A percentile compares a stretch with the other conserved stretches of the same genome.
Evolutionary conservation across 1,140 invertebrate genomes (phyloP).

Genomic region (Ruditapes philippinarum): DNA sequence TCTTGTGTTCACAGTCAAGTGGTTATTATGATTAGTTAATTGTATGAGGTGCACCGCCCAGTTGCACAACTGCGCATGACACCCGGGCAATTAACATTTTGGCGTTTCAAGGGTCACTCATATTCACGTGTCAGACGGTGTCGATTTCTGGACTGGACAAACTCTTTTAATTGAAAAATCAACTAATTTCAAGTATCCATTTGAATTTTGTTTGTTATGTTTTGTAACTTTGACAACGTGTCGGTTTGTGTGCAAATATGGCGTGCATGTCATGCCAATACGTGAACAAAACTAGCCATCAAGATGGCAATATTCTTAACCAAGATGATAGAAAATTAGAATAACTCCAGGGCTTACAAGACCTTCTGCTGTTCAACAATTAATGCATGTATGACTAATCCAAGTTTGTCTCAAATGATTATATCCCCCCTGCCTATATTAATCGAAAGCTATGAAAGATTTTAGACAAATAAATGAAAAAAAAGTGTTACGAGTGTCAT

Average conservation of each 20-base stretch:
- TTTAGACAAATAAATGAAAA: too few species aligned
- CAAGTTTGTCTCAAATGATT: too few species aligned
- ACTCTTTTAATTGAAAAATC: conserved; percentile 51
- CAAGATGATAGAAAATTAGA: not conserved
- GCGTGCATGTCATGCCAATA: conserved; percentile 15
- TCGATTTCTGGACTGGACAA: conserved; percentile 28
- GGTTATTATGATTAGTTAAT: conserved; percentile 31
- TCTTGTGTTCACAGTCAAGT: conserved; percentile 30
- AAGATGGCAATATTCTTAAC: not conserved
- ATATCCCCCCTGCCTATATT: too few species aligned
- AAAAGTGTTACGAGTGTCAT: too few species aligned
- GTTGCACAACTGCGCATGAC: conserved; percentile 61
- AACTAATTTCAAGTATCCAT: conserved; percentile 51
- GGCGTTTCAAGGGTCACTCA: conserved; percentile 30
- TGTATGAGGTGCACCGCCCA: conserved; percentile 10
- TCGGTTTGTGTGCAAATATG: conserved; percentile 20
- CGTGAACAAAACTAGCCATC: not conserved
- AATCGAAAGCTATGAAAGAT: too few species aligned
- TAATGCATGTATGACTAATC: too few species aligned
- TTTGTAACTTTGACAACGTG: conserved; percentile 45
- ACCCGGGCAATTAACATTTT: conserved; percentile 56
- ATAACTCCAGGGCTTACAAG: not conserved
- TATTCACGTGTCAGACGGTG: conserved; percentile 49
- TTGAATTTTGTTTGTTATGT: conserved; percentile 42
- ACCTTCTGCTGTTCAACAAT: not conserved